phyloP scores from a whole-genome alignment of 2,888 invertebrate species.

The Himalopsyche tibetana region DNA sequence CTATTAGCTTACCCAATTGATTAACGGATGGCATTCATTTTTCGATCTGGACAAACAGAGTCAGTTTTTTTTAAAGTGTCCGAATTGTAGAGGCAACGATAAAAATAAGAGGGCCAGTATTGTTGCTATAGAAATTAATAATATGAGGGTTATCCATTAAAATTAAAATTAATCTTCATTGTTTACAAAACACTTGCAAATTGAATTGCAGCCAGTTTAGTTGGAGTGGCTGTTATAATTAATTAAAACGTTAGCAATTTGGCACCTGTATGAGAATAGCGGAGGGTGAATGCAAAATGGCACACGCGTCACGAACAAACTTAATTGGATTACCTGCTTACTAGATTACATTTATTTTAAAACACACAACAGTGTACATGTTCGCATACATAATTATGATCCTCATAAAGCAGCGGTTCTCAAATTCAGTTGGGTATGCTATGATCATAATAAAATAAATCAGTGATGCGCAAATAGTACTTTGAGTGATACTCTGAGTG shows the following conservation, averaged over 20 bases:
- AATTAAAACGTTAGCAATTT: slow-evolving; percentile 35
- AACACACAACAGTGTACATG: slow-evolving; percentile 20
- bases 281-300: slow-evolving; percentile 8
- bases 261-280: slow-evolving; percentile 15
- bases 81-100: too few species aligned
- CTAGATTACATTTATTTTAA: slow-evolving; percentile 40
- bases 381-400: background rate
- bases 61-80: too few species aligned
- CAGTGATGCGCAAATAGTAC: too few species aligned
- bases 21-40: too few species aligned
- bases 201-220: slow-evolving; percentile 35
- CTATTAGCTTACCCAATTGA: too few species aligned
- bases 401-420: background rate
- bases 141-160: too few species aligned
- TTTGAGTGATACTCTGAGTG: too few species aligned
- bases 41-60: too few species aligned
- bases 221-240: slow-evolving; percentile 36
- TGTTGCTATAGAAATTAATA: too few species aligned
- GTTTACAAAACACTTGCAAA: background rate
- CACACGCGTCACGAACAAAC: slow-evolving; percentile 16
- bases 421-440: too few species aligned
- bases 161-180: background rate
- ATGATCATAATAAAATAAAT: too few species aligned
- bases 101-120: too few species aligned
- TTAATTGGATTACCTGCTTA: slow-evolving; percentile 40